These are phyloP conservation scores for Apodemia mormo DNA, from an alignment of 2,888 invertebrate species.

Conservation along the genomic window DNA sequence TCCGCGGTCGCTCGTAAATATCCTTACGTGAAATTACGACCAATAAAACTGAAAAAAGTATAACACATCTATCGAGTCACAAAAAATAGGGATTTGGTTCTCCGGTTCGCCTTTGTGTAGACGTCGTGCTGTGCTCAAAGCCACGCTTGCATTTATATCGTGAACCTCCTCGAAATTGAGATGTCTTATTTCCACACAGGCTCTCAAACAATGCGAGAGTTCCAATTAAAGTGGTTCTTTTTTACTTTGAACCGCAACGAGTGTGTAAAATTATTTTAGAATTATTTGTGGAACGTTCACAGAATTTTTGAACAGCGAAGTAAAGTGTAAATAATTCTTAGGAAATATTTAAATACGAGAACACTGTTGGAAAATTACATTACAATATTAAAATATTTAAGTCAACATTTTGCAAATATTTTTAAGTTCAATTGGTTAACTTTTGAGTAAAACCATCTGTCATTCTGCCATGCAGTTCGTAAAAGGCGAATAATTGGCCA, in stretches of 20 bases:
- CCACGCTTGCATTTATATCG: constrained; percentile 38
- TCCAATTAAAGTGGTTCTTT: constrained; percentile 32
- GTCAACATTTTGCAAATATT: too few species aligned
- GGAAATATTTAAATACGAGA: not conserved
- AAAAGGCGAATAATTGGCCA: too few species aligned
- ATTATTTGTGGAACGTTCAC: constrained; percentile 29
- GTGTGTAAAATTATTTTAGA: constrained; percentile 33
- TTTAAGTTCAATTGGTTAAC: too few species aligned
- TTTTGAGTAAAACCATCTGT: too few species aligned
- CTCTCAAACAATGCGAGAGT: constrained; percentile 34
- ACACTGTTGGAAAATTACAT: not conserved
- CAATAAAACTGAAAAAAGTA: constrained; percentile 80
- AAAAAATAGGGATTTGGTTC: constrained; percentile 76
- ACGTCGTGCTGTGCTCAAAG: constrained; percentile 65
- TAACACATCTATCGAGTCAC: constrained; percentile 79
- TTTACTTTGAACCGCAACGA: constrained; percentile 29
- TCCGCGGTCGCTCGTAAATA: constrained; percentile 78
- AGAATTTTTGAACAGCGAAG: constrained; percentile 13
- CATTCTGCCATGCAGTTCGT: too few species aligned
- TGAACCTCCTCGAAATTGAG: constrained; percentile 43
- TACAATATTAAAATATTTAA: not conserved
- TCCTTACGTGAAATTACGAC: constrained; percentile 79
- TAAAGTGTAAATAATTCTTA: constrained; percentile 19
- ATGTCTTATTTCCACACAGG: constrained; percentile 42
- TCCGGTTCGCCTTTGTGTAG: constrained; percentile 72